Percentiles rank a stretch among this genome's conserved stretches.
phyloP scores from a whole-genome alignment of 2,888 invertebrate species.

The Sipha maydis region DNA sequence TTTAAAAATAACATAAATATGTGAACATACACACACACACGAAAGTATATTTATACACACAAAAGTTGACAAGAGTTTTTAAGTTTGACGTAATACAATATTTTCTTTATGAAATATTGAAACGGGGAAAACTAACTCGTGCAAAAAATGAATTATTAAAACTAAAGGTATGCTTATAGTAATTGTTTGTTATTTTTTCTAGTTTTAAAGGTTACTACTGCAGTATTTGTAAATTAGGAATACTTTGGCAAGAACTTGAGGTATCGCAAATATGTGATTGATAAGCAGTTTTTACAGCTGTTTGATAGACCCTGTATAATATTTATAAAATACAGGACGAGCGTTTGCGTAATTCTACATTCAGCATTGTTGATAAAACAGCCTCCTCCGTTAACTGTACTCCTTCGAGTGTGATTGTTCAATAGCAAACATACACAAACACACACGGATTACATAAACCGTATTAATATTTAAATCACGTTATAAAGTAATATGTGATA shows the following conservation, averaged over 20 bases:
- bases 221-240: no score
- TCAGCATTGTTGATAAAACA: neutral
- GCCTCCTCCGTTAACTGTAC: neutral
- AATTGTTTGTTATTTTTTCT: neutral
- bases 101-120: no score
- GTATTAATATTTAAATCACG: neutral
- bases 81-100: no score
- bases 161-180: no score
- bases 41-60: neutral
- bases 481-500: constrained; percentile 3
- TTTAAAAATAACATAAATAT: neutral
- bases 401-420: neutral
- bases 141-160: no score
- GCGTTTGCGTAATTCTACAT: neutral
- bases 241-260: no score
- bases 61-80: neutral
- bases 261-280: no score
- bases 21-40: neutral
- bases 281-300: no score
- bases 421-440: neutral
- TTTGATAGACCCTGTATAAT: neutral
- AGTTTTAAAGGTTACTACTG: neutral
- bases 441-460: neutral
- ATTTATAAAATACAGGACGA: neutral
- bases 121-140: no score